Conservation (phyloP, 2,797 vertebrate genomes). For the Dermochelys coriacea region DNA sequence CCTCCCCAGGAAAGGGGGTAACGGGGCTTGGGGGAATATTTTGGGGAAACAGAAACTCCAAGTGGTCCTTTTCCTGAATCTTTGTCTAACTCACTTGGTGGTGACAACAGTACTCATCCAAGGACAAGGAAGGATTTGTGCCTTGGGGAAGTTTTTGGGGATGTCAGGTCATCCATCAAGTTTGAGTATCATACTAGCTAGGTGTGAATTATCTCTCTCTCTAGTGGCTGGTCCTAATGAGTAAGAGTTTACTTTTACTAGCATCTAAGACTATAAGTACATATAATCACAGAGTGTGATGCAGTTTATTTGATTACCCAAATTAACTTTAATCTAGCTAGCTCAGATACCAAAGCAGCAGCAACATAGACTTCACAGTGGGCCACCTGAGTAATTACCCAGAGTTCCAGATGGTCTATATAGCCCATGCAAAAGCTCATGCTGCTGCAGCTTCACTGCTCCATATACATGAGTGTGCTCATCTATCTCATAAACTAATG, state of each 20-base stretch:
- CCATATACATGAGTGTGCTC: neutral
- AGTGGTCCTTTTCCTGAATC: no score
- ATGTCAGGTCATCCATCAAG: neutral
- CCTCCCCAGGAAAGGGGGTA: no score
- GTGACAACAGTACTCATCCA: no score
- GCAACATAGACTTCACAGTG: neutral
- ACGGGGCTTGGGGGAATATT: no score
- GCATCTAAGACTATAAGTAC: neutral
- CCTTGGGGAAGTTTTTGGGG: no score
- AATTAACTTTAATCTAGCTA: neutral
- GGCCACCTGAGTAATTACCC: neutral
- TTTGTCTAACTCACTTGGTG: no score
- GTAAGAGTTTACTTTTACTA: neutral
- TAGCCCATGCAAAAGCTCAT: neutral
- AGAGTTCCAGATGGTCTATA: neutral
- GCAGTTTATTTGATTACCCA: neutral
- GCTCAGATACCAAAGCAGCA: neutral
- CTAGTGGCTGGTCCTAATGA: neutral
- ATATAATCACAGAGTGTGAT: neutral
- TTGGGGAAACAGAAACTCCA: no score
- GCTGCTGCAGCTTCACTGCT: neutral
- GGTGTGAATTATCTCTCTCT: neutral
- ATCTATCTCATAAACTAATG: no score
- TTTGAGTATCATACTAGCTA: neutral
- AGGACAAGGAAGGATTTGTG: no score